phyloP scores from a whole-genome alignment of 2,797 vertebrate genomes.

The Gadopsis marmoratus region DNA sequence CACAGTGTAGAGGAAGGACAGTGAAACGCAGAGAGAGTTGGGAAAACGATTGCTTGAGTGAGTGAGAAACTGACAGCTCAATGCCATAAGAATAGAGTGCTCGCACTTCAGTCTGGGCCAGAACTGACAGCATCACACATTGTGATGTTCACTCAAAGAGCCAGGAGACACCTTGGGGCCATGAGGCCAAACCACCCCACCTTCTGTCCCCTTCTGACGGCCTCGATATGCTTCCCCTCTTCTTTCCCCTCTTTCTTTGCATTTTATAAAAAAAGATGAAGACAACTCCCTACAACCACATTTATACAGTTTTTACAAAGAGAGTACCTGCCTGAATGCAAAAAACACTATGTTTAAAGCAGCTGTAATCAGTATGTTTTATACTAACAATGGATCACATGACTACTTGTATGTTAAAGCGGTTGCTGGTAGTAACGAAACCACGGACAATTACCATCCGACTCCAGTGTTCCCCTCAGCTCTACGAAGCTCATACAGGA shows the following conservation, averaged over 20 bases:
- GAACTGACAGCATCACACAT: constrained; percentile 83
- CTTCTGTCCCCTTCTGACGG: constrained; percentile 45
- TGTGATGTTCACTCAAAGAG: constrained; percentile 79
- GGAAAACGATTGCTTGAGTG: constrained; percentile 52
- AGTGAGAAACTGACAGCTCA: constrained; percentile 78
- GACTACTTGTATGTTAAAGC: background rate
- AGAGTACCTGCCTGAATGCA: background rate
- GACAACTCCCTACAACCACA: background rate
- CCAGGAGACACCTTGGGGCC: constrained; percentile 73
- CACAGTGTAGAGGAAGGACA: constrained; percentile 36
- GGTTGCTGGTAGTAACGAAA: fast-evolving
- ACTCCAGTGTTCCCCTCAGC: background rate
- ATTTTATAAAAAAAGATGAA: background rate
- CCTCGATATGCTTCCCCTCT: constrained; percentile 9
- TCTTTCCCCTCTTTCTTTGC: background rate
- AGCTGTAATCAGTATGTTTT: background rate
- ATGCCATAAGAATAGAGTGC: constrained; percentile 76
- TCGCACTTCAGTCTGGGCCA: constrained; percentile 71
- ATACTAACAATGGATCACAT: background rate
- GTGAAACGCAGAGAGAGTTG: constrained; percentile 33
- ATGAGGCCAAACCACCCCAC: constrained; percentile 59
- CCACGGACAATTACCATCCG: background rate
- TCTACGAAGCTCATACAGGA: background rate
- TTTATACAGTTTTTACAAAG: background rate
- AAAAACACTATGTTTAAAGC: background rate